These are phyloP conservation scores for Danio choprae DNA, from an alignment of 2,797 vertebrate species.

Conservation along the genomic window DNA sequence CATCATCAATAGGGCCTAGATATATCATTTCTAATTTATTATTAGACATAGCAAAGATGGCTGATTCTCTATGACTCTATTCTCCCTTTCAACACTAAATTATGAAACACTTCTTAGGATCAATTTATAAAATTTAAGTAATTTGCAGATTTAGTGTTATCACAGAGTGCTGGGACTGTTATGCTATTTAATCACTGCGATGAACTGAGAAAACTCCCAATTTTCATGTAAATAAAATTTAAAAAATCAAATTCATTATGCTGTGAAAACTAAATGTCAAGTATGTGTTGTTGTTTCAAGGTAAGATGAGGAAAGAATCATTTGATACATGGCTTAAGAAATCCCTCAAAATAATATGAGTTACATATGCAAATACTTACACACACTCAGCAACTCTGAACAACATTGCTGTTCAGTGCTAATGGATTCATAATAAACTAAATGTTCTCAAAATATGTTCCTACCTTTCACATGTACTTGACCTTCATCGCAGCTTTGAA, in stretches of 20 bases:
- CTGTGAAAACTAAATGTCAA: background rate
- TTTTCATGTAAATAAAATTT: background rate
- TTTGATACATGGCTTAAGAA: background rate
- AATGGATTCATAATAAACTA: background rate
- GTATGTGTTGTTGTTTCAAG: too few species aligned
- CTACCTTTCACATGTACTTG: constrained; percentile 2
- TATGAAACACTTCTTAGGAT: background rate
- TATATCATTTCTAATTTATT: background rate
- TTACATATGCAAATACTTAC: background rate
- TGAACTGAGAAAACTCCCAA: background rate
- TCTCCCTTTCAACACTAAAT: background rate
- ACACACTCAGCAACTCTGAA: background rate
- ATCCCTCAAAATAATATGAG: background rate
- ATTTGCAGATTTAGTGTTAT: background rate
- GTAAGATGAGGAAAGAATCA: too few species aligned
- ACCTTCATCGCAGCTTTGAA: background rate
- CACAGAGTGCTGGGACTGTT: background rate
- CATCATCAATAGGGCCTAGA: background rate
- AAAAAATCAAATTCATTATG: background rate
- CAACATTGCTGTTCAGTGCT: background rate
- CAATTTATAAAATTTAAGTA: background rate
- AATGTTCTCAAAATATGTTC: constrained; percentile 1
- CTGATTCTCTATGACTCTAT: background rate
- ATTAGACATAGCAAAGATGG: background rate
- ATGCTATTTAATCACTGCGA: background rate